Base-by-base conservation (phyloP, 1,140 invertebrate genomes). In the Eumeta japonica region DNA sequence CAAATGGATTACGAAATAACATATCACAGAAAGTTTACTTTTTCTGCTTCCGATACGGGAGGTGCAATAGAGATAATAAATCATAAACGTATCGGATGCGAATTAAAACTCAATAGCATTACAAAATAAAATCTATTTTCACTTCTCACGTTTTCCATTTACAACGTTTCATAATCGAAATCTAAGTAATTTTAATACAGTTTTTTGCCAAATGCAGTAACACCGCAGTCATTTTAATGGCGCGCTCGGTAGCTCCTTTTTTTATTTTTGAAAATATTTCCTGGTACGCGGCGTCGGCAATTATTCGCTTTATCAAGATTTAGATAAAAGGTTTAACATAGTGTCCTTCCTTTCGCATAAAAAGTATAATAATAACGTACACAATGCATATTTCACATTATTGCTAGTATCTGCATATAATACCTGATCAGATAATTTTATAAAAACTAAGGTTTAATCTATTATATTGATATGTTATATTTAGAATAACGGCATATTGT, bases 1-100 rank as follows among this genome's bases (percentile, higher is more conserved):
- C 55, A 18, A 45, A 52, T 50, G 53, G 55, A 63, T 58, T 59
- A 59, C 37, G 44, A 47, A 49, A 34, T 43, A 45, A 59, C 41
- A 67, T 59, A 71, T 71, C 65, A 62, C 53, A 58, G 46, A 58
- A 58, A 59, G 52, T 58, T 59, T 63, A 64, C 57, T 59, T 66
- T 66, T 70, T 62, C 62, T 62, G 64, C 57, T 51, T 59, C 51
- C 48, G 48, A n/a, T n/a, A n/a, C n/a, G n/a, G n/a, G n/a, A n/a
- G n/a, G n/a, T n/a, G n/a, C n/a, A n/a, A n/a, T n/a, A n/a, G n/a
- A n/a, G n/a, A n/a, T n/a, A n/a, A n/a, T n/a, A n/a, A n/a, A n/a
- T n/a, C n/a, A n/a, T n/a, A n/a, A n/a, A n/a, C n/a, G n/a, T n/a
- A n/a, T n/a, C n/a, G n/a, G n/a, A n/a, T n/a, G n/a, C n/a, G n/a